Evolutionary conservation across 2,888 invertebrate genomes (phyloP).

Genomic region (Galeruca laticollis): DNA sequence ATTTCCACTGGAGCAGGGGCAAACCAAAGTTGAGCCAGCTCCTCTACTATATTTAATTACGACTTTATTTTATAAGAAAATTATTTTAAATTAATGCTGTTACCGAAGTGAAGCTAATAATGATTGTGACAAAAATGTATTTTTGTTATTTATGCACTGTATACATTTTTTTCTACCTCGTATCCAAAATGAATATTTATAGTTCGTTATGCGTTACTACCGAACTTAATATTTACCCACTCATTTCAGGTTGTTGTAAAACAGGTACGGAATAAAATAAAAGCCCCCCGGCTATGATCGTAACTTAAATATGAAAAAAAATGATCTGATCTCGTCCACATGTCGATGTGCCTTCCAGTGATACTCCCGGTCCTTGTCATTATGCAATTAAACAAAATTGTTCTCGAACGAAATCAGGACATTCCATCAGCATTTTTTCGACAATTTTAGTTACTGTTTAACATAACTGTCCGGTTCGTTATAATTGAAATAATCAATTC

Average conservation of each 20-base stretch:
- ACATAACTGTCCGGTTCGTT: slow-evolving; percentile 47
- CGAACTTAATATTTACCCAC: slow-evolving; percentile 6
- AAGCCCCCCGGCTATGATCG: slow-evolving; percentile 20
- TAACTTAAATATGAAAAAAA: slow-evolving; percentile 14
- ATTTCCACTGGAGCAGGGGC: no score
- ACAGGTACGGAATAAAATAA: slow-evolving; percentile 1
- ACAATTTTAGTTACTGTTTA: slow-evolving; percentile 59
- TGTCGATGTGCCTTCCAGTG: slow-evolving; percentile 48
- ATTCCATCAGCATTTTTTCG: slow-evolving; percentile 56
- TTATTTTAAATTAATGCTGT: no score
- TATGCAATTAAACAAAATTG: slow-evolving; percentile 63
- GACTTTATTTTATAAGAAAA: no score
- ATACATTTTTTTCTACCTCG: no score
- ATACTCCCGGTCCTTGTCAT: slow-evolving; percentile 57
- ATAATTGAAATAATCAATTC: slow-evolving; percentile 44
- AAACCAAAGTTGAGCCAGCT: no score
- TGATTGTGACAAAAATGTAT: no score
- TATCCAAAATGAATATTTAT: no score
- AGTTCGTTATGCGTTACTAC: neutral
- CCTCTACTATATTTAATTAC: no score
- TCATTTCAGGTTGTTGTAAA: neutral
- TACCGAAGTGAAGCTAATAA: no score
- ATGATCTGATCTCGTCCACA: slow-evolving; percentile 38
- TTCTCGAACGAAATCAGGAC: slow-evolving; percentile 57
- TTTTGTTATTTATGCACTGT: no score